Evolutionary conservation across 2,797 vertebrate species (phyloP).

Genomic region (Propithecus perrieri): DNA sequence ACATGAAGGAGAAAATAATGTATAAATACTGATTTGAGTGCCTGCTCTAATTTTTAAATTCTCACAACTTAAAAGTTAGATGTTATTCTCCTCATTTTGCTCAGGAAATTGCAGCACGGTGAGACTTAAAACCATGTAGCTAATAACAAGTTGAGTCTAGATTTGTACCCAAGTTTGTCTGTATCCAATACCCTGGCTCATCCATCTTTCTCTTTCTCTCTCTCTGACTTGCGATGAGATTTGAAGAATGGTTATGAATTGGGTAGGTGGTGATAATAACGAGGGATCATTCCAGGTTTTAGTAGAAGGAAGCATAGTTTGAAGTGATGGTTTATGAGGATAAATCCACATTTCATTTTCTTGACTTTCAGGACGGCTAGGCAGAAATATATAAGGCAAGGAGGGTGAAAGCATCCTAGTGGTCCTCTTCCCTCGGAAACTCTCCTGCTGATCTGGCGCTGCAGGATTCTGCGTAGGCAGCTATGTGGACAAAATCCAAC

Average conservation of each 20-base stretch:
- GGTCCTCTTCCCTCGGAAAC: background rate
- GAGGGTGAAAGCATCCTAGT: background rate
- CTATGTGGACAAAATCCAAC: conserved; percentile 19
- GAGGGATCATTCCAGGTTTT: background rate
- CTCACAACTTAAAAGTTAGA: background rate
- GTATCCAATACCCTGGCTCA: background rate
- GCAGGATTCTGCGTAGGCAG: background rate
- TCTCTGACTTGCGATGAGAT: background rate
- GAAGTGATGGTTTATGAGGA: background rate
- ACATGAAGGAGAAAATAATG: background rate
- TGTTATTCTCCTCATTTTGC: background rate
- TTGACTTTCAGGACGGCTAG: background rate
- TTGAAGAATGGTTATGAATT: background rate
- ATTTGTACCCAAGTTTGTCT: background rate
- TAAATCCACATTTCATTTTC: background rate
- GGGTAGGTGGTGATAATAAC: background rate
- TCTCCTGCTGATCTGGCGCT: background rate
- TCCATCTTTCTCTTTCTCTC: background rate
- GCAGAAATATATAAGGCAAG: background rate
- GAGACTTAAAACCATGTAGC: background rate
- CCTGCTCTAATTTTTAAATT: background rate
- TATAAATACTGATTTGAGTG: background rate
- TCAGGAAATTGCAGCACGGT: background rate
- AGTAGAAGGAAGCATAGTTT: background rate
- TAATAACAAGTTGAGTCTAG: background rate